Percentiles rank a stretch among this genome's conserved stretches.
Evolutionary conservation across 2,797 vertebrate species (phyloP).

Genomic region (Microchirus variegatus): DNA sequence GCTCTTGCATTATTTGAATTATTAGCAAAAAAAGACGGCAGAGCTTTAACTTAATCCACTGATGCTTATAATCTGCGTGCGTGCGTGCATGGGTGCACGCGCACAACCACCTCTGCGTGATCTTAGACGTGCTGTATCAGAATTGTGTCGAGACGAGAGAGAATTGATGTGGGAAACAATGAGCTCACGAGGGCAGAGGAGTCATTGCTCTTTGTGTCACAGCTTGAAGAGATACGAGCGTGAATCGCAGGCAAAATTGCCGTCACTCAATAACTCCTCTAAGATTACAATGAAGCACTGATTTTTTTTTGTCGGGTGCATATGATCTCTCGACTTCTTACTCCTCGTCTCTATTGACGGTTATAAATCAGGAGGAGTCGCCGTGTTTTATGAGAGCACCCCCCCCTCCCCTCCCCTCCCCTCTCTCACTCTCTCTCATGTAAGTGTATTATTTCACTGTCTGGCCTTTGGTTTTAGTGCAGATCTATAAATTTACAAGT

Average conservation of each 20-base stretch:
- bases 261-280: slow-evolving; percentile 19
- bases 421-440: slow-evolving; percentile 14
- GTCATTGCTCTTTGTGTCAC: slow-evolving; percentile 31
- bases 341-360: slow-evolving; percentile 1
- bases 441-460: slow-evolving; percentile 57
- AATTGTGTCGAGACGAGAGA: slow-evolving; percentile 19
- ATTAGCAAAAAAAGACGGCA: slow-evolving; percentile 63
- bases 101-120: slow-evolving; percentile 30
- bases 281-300: slow-evolving; percentile 26
- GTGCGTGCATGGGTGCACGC: slow-evolving; percentile 4
- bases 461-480: slow-evolving; percentile 61
- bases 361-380: slow-evolving; percentile 33
- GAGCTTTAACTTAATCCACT: slow-evolving; percentile 65
- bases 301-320: not conserved
- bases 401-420: not conserved
- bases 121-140: slow-evolving; percentile 19
- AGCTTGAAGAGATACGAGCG: slow-evolving; percentile 15
- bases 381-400: slow-evolving; percentile 33
- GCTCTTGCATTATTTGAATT: slow-evolving; percentile 68
- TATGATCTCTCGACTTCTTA: slow-evolving; percentile 21
- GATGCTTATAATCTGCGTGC: slow-evolving; percentile 59
- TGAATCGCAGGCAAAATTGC: slow-evolving; percentile 35
- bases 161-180: slow-evolving; percentile 18
- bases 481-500: slow-evolving; percentile 66
- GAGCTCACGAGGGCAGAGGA: slow-evolving; percentile 8